Conservation (phyloP, 2,888 invertebrate genomes). For the Drosophila gaucha region DNA sequence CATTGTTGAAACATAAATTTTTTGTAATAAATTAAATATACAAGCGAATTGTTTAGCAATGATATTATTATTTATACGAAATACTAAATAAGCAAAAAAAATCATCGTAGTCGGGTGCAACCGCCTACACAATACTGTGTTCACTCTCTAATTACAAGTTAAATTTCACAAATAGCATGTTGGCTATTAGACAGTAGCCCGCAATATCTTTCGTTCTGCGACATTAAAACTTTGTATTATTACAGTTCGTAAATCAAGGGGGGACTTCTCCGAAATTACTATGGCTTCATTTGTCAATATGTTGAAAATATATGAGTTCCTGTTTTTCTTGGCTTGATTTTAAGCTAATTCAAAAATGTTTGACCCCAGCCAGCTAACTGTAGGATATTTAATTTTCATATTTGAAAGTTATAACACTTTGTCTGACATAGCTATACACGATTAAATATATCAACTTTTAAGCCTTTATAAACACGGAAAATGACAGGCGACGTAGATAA, state of each 20-base stretch:
- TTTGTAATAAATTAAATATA: constrained; percentile 3
- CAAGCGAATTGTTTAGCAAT: constrained; percentile 1
- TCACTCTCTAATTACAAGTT: too few relatives aligned
- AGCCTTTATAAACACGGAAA: neutral
- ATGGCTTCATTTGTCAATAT: neutral
- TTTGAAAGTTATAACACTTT: too few relatives aligned
- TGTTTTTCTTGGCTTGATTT: too few relatives aligned
- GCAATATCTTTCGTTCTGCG: neutral
- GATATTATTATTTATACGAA: constrained; percentile 10
- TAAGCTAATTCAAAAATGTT: neutral
- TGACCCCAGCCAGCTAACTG: too few relatives aligned
- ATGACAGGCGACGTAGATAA: neutral
- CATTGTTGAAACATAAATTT: neutral
- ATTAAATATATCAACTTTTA: neutral
- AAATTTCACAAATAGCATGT: too few relatives aligned
- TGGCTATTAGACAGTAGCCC: too few relatives aligned
- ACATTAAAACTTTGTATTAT: neutral
- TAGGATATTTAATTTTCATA: neutral
- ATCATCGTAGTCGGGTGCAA: constrained; percentile 6
- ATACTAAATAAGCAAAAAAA: constrained; percentile 32
- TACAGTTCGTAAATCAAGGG: neutral
- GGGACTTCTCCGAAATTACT: neutral
- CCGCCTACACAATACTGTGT: neutral
- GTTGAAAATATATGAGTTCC: neutral
- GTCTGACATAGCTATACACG: too few relatives aligned